Evolutionary conservation across 2,797 vertebrate genomes (phyloP).

Genomic region (Sibirionetta formosa): DNA sequence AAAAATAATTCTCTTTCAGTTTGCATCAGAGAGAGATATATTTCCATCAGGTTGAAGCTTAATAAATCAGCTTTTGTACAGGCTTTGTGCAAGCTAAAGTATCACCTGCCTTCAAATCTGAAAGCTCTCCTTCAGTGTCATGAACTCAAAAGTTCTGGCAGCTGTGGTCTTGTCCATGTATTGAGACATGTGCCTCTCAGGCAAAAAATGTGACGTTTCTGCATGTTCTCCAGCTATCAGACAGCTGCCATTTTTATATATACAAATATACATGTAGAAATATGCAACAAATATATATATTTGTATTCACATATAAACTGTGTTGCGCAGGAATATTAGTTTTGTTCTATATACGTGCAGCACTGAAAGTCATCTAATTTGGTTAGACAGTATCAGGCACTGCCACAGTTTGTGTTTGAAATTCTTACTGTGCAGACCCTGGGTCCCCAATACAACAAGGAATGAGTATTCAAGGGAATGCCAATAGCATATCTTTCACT

Average conservation of each 20-base stretch:
- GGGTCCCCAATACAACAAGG: neutral
- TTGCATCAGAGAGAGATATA: neutral
- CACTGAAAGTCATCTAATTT: neutral
- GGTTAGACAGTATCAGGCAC: neutral
- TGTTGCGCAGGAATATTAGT: neutral
- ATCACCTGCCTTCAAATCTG: neutral
- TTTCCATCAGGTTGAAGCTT: neutral
- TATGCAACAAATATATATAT: neutral
- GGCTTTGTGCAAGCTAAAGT: neutral
- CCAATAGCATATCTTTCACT: neutral
- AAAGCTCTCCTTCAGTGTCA: neutral
- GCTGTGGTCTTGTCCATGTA: neutral
- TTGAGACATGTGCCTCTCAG: neutral
- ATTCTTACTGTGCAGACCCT: neutral
- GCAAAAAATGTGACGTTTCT: neutral
- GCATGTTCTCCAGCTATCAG: neutral
- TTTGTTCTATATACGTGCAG: neutral
- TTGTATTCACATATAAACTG: neutral
- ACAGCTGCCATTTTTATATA: neutral
- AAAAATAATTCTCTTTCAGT: neutral
- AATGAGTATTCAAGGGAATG: accelerated
- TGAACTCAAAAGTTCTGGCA: neutral
- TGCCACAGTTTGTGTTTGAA: neutral
- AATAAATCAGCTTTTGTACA: neutral
- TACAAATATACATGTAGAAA: neutral